These are phyloP conservation scores for Cephus runcator DNA, from an alignment of 2,888 invertebrate genomes.

Conservation along the genomic window DNA sequence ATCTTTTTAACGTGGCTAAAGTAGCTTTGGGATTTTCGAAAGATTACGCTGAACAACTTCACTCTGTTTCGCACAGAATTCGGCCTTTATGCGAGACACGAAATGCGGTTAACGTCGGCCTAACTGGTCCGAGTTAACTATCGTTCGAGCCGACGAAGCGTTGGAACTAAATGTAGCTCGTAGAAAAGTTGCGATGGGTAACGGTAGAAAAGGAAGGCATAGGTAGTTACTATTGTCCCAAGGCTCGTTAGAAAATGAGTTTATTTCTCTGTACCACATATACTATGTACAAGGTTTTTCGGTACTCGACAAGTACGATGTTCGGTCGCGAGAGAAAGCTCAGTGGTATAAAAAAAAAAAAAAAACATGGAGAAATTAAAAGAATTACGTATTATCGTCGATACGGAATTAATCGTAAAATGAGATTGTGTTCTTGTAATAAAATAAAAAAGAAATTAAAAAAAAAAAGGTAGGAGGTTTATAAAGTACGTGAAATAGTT, in stretches of 20 bases:
- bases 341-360: conserved; percentile 50
- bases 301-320: conserved; percentile 58
- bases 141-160: background rate
- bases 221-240: background rate
- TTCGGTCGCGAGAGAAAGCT: conserved; percentile 46
- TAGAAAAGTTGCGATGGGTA: background rate
- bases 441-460: conserved; percentile 27
- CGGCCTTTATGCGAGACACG: background rate
- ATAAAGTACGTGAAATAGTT: background rate
- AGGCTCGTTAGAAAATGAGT: conserved; percentile 64
- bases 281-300: conserved; percentile 62
- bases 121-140: background rate
- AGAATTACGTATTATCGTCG: conserved; percentile 37
- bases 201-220: background rate
- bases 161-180: background rate
- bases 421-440: conserved; percentile 20
- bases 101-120: background rate
- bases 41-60: background rate
- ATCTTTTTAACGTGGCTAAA: background rate
- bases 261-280: conserved; percentile 65
- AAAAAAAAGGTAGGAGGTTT: conserved; percentile 23
- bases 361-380: background rate
- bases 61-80: background rate
- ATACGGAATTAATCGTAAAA: conserved; percentile 36
- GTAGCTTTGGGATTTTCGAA: background rate